Evolutionary conservation across 2,113 vertebrate species (phyloP).

Genomic region (Tringa solitaria): DNA sequence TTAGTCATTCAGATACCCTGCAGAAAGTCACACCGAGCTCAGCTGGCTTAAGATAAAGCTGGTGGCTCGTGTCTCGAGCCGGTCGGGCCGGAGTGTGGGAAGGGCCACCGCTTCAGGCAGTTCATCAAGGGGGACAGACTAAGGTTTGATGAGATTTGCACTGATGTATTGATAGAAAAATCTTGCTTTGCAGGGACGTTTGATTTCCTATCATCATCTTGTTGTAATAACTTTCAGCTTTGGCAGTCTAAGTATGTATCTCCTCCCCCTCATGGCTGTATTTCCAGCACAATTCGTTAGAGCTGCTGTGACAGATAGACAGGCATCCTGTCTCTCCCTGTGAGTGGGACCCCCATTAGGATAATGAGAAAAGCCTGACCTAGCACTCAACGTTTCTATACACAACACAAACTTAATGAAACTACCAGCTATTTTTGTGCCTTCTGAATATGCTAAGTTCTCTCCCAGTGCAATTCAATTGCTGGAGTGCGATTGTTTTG

Average conservation of each 20-base stretch:
- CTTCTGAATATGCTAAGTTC: not conserved
- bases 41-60: not conserved
- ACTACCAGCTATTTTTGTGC: not conserved
- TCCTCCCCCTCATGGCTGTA: not conserved
- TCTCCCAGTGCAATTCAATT: not conserved
- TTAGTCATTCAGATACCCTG: conserved; percentile 25
- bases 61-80: not conserved
- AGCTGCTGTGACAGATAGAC: not conserved
- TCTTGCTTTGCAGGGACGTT: not conserved
- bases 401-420: not conserved
- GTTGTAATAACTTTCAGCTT: not conserved
- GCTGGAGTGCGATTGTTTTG: not conserved
- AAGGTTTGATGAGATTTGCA: accelerated
- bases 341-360: not conserved
- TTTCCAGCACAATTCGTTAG: not conserved
- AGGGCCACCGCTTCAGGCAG: accelerated
- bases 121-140: accelerated
- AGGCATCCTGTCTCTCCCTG: not conserved
- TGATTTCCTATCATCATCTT: not conserved
- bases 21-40: conserved; percentile 1
- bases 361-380: not conserved
- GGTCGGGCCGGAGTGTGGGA: accelerated
- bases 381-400: not conserved
- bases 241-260: not conserved
- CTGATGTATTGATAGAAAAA: accelerated